phyloP scores from a whole-genome alignment of 2,797 vertebrate species.

The Loriculus beryllinus region DNA sequence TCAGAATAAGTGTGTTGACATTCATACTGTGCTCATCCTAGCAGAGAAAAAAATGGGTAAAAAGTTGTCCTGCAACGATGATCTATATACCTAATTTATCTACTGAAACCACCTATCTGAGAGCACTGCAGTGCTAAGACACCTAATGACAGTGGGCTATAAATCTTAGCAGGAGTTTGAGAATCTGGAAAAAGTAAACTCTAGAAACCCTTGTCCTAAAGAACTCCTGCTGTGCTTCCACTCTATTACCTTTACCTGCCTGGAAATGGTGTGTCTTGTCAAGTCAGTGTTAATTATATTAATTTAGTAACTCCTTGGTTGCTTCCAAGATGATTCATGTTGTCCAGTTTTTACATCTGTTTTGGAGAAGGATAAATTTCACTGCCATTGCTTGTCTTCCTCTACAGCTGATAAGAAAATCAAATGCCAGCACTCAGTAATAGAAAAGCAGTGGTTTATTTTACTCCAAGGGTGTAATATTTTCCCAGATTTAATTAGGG shows the following conservation, averaged over 20 bases:
- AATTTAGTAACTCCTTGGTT: neutral
- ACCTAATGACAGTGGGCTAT: neutral
- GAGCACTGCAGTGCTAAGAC: neutral
- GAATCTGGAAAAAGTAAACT: neutral
- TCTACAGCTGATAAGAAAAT: rapidly evolving
- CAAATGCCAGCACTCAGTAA: neutral
- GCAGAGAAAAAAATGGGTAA: neutral
- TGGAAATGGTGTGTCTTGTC: neutral
- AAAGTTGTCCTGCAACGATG: neutral
- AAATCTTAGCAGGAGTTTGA: neutral
- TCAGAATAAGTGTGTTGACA: neutral
- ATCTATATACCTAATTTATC: neutral
- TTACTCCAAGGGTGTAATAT: neutral
- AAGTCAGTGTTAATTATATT: neutral
- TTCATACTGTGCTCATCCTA: neutral
- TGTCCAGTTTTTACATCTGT: neutral
- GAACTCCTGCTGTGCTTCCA: neutral
- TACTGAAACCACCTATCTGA: neutral
- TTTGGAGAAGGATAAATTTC: neutral
- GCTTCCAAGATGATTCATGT: neutral
- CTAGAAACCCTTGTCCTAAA: neutral
- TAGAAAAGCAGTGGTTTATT: neutral
- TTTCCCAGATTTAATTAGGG: neutral
- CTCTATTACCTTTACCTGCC: neutral
- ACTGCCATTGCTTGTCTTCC: neutral